Conservation (phyloP, 2,888 invertebrate species). For the Dione juno region DNA sequence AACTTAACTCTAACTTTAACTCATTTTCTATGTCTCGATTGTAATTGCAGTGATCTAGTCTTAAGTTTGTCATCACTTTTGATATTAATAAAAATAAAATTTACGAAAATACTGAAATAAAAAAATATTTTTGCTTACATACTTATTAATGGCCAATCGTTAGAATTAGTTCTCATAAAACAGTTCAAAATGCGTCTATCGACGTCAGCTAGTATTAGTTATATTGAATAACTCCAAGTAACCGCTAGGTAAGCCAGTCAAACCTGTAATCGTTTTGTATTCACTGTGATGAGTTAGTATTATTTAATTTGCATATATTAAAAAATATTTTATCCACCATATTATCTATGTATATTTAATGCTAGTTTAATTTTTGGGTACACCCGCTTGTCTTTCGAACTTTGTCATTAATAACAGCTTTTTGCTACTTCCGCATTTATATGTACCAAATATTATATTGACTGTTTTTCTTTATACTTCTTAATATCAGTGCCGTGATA, state of each 20-base stretch:
- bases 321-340: constrained; percentile 32
- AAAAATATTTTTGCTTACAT: no score
- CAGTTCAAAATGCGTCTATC: constrained; percentile 20
- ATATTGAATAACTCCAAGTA: constrained; percentile 61
- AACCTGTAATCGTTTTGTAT: constrained; percentile 57
- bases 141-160: no score
- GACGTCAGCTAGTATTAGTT: constrained; percentile 29
- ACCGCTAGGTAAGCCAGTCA: constrained; percentile 39
- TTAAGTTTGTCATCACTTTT: no score
- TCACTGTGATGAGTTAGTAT: constrained; percentile 76
- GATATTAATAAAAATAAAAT: no score
- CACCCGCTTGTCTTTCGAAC: background rate
- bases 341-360: constrained; percentile 33
- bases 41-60: no score
- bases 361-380: constrained; percentile 17
- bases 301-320: constrained; percentile 48
- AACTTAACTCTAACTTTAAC: no score
- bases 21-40: no score
- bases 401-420: background rate
- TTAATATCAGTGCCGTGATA: background rate
- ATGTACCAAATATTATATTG: constrained; percentile 22
- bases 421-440: constrained; percentile 11
- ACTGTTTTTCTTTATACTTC: constrained; percentile 13
- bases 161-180: background rate
- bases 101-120: background rate